Evolutionary conservation across 1,140 invertebrate species (phyloP), one percentile per base, ranked within the genome.

Genomic region (Lethocerus indicus): DNA sequence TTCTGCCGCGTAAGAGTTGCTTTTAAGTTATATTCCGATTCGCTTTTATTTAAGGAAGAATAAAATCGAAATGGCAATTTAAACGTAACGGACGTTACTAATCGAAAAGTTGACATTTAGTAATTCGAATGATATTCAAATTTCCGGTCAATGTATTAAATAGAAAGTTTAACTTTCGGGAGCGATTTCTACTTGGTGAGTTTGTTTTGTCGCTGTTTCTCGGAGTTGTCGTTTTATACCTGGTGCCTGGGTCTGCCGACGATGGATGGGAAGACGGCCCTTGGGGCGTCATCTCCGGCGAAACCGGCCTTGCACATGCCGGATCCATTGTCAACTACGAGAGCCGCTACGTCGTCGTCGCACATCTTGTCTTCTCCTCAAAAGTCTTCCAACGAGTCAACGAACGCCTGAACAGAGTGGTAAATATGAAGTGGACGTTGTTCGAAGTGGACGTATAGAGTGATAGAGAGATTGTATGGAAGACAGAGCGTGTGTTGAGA

Each of bases 261-360:
- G 64, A 89, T 88, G 37, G 83, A 87, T 36, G 86, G 84, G 70
- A 89, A 89, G 53, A 90, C 86, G 63, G 86, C 85, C 57, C 85
- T 74, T 35, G 85, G 85, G 42, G 85, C 84, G 70, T 88, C 84
- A 66, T 88, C 85, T 57, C 86, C 86, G 55, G 87, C 86, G 66
- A 91, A 90, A 56, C 87, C 87, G 64, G 86, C 86, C 63, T 90
- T 87, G 71, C 83, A 88, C 83, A 87, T 88, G 56, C 84, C 84
- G 55, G 84, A 87, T 57, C 85, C 85, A 75, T 89, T 89, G 71
- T 89, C 87, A 45, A 90, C 78, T 56, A 89, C 86, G 56, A 88
- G 69, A 60, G 87, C 83, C 57, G 81, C 80, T 69, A 87, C 81
- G 67, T 87, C 84, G 66, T 88, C 85, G 75, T 87, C 83, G 75